phyloP scores from a whole-genome alignment of 2,888 invertebrate species.

The Phragmatobia fuliginosa region DNA sequence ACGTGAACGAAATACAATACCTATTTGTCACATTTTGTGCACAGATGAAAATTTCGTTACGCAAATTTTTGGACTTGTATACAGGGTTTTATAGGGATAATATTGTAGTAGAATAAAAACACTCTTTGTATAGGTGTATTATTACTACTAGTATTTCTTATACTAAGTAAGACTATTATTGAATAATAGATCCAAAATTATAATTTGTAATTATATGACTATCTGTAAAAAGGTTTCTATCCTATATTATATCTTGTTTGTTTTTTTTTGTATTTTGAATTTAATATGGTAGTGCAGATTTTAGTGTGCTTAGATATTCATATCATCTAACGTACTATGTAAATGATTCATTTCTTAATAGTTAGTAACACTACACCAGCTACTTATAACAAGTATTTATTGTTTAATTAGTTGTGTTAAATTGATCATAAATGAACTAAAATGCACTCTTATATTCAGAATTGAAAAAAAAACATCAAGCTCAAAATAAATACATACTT shows the following conservation, averaged over 20 bases:
- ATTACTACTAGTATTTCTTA: background rate
- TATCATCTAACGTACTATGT: no score
- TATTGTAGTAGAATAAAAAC: background rate
- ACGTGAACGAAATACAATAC: conserved; percentile 2
- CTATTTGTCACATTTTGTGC: background rate
- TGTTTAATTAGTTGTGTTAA: background rate
- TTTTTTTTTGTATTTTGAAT: background rate
- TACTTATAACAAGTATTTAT: no score
- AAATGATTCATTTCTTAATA: background rate
- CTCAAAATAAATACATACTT: background rate
- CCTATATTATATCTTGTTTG: background rate
- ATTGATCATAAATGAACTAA: background rate
- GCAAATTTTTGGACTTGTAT: background rate
- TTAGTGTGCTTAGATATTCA: no score
- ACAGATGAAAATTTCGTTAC: background rate
- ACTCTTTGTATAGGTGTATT: background rate
- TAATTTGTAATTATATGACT: background rate
- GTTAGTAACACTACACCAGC: background rate
- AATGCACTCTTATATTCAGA: no score
- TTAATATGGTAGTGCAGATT: background rate
- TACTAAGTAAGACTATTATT: background rate
- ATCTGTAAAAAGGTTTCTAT: background rate
- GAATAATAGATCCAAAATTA: background rate
- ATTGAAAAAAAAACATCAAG: background rate
- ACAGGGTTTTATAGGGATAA: background rate